phyloP scores from a whole-genome alignment of 2,888 invertebrate genomes.

The Drosophila conformis region DNA sequence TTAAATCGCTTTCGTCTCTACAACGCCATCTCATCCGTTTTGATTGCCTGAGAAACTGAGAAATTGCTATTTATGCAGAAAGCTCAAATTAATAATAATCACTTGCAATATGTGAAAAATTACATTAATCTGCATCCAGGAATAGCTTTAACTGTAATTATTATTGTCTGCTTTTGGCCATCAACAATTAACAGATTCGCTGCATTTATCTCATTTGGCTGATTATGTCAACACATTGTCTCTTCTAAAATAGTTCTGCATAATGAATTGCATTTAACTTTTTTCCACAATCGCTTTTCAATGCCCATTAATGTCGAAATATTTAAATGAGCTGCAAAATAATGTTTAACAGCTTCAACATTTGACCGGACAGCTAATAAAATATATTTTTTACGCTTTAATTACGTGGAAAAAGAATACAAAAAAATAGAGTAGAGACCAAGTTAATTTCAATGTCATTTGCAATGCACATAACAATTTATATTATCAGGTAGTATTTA shows the following conservation, averaged over 20 bases:
- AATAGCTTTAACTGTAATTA: slow-evolving; percentile 25
- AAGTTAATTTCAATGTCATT: slow-evolving; percentile 46
- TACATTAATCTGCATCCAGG: not conserved
- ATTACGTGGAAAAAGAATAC: slow-evolving; percentile 28
- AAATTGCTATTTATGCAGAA: not conserved
- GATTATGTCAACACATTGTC: slow-evolving; percentile 56
- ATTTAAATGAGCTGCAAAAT: slow-evolving; percentile 27
- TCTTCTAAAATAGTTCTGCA: slow-evolving; percentile 10
- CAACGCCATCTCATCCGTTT: slow-evolving; percentile 7
- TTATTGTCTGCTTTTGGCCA: slow-evolving; percentile 17
- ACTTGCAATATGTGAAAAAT: slow-evolving; percentile 3
- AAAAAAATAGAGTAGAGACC: not conserved
- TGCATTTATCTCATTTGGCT: slow-evolving; percentile 36
- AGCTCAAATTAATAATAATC: slow-evolving; percentile 1
- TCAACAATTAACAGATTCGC: slow-evolving; percentile 28
- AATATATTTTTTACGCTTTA: slow-evolving; percentile 29
- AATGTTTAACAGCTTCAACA: slow-evolving; percentile 21
- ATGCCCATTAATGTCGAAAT: slow-evolving; percentile 60
- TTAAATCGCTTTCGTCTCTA: slow-evolving; percentile 13
- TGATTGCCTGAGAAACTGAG: slow-evolving; percentile 8
- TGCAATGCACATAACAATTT: slow-evolving; percentile 47
- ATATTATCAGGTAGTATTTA: slow-evolving; percentile 22
- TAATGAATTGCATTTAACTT: slow-evolving; percentile 36
- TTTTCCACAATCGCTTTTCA: slow-evolving; percentile 36
- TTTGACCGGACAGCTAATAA: slow-evolving; percentile 37